These are phyloP conservation scores for Clarias macrocephalus DNA, from an alignment of 2,113 vertebrate species.

Conservation along the genomic window DNA sequence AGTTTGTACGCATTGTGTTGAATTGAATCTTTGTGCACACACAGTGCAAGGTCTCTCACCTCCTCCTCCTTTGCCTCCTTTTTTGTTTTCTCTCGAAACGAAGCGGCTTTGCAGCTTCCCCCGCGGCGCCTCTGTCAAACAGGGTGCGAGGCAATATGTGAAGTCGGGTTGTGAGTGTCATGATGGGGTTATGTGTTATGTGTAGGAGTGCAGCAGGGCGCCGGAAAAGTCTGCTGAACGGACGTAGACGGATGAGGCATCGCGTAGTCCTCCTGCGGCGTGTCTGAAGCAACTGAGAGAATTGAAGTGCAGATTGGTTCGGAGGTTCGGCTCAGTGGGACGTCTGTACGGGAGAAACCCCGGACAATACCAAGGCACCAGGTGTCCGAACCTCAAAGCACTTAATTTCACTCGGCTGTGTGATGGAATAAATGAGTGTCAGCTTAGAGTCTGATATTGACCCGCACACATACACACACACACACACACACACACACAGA, in stretches of 20 bases:
- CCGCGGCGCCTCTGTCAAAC: neutral
- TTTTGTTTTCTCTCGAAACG: neutral
- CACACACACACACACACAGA: neutral
- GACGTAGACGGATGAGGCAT: constrained; percentile 13
- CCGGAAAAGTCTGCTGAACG: neutral
- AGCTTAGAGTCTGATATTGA: constrained; percentile 26
- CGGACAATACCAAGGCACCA: neutral
- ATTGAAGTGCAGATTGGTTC: constrained; percentile 41
- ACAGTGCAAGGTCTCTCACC: constrained; percentile 1
- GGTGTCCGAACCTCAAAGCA: constrained; percentile 7
- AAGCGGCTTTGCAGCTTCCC: neutral
- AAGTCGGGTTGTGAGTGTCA: neutral
- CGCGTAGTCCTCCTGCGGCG: neutral
- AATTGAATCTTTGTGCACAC: constrained; percentile 13
- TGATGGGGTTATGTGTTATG: constrained; percentile 20
- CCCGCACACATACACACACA: neutral
- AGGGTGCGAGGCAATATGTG: neutral
- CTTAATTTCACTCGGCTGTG: constrained; percentile 19
- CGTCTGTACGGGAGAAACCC: neutral
- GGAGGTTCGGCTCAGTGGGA: neutral
- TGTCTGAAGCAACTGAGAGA: neutral
- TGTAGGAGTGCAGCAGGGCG: neutral
- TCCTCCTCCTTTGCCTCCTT: neutral
- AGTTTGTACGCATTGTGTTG: constrained; percentile 22
- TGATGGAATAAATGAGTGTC: constrained; percentile 22